phyloP scores from a whole-genome alignment of 2,797 vertebrate genomes.

The Hemitrygon akajei region DNA sequence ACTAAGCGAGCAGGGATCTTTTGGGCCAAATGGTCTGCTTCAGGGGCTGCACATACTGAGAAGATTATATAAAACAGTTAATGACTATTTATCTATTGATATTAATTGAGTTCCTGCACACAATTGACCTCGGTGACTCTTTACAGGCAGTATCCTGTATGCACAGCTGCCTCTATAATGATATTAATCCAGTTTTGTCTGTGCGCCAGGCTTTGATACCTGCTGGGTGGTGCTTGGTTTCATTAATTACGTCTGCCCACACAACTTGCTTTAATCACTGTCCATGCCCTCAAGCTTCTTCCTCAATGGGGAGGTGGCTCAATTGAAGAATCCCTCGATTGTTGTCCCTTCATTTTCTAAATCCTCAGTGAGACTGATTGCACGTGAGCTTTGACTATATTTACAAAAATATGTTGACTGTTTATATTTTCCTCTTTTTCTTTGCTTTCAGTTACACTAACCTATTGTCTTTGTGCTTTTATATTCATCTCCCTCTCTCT shows the following conservation, averaged over 20 bases:
- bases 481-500: not conserved
- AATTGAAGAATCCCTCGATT: not conserved
- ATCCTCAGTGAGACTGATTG: not conserved
- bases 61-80: too few species aligned
- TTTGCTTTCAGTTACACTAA: not conserved
- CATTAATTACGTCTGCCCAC: not conserved
- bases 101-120: not conserved
- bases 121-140: not conserved
- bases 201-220: not conserved
- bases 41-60: too few species aligned
- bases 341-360: not conserved
- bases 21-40: too few species aligned
- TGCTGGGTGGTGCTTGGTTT: not conserved
- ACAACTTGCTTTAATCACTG: not conserved
- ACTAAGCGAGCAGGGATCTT: too few species aligned
- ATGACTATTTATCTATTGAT: not conserved
- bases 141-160: not conserved
- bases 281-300: not conserved
- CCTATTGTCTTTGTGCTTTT: not conserved
- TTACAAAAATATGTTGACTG: not conserved
- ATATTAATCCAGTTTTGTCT: not conserved
- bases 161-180: not conserved
- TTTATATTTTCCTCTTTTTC: not conserved
- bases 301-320: not conserved
- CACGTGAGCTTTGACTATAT: not conserved